Base-by-base conservation (phyloP, 2,113 vertebrate species). In the Porphyrio hochstetteri region DNA sequence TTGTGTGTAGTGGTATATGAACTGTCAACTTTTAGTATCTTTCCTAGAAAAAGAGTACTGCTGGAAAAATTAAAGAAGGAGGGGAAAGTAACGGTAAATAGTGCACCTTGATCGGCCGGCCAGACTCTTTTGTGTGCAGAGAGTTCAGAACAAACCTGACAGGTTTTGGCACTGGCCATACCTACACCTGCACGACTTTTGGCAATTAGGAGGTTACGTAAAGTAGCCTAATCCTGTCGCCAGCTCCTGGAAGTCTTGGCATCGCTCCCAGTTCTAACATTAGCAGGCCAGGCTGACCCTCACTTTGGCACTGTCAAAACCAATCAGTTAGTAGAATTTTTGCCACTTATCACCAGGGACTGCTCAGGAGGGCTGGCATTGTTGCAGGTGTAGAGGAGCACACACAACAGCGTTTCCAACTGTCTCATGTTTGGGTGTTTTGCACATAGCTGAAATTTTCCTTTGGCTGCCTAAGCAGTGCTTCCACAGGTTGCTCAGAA, bases 221-320 rank as follows among this genome's bases (percentile, higher is more conserved):
- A 92, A 38, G 44, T 46, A 76, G 67, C 70, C 68, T 52, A 21
- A 91, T 65, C 40, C 68, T 0, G 1, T 65, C 65, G 93, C 82
- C 88, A 68, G 70, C 76, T 90, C 84, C 91, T 96, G 71, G 90
- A 95, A 96, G 77, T 93, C 68, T 53, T 96, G 92, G 93, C 86
- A 33, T 96, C 77, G 63, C 90, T 95, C 96, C 94, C 76, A 72
- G 82, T 95, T 97, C 72, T 94, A 88, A 93, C 72, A 86, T 96
- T 95, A 95, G 90, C 82, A 88, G 79, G 31, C 72, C 55, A 95
- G 83, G 69, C 76, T 92, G 82, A 88, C 88, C 77, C 46, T 93
- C 0, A 0, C 50, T 90, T 92, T 94, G 91, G 86, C 55, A 9
- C 36, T 77, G 53, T 88, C 76, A 86, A 52, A 93, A 93, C 1